Evolutionary conservation across 2,797 vertebrate species (phyloP).

Genomic region (Caiman crocodilus): DNA sequence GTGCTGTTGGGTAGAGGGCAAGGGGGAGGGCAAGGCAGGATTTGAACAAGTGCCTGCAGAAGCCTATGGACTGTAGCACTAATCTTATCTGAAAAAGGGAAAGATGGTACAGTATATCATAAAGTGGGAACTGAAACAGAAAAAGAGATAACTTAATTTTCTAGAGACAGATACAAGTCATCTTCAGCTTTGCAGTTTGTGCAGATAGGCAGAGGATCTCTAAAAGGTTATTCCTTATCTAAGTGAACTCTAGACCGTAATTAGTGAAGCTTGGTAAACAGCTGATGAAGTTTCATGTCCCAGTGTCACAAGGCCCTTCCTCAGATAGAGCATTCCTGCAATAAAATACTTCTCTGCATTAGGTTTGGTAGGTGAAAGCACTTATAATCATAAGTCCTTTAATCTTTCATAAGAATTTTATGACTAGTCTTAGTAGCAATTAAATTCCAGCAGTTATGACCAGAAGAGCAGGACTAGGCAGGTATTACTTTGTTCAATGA

Average conservation of each 20-base stretch:
- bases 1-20: background rate
- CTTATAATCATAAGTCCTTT: background rate
- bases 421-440: background rate
- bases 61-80: background rate
- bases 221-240: background rate
- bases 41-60: background rate
- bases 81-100: background rate
- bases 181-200: background rate
- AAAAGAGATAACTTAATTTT: background rate
- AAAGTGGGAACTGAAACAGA: background rate
- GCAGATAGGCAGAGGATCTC: background rate
- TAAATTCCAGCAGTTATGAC: constrained; percentile 9
- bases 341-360: background rate
- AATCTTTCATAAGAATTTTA: background rate
- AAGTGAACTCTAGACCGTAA: background rate
- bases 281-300: background rate
- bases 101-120: background rate
- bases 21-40: background rate
- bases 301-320: background rate
- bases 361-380: background rate
- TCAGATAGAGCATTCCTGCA: background rate
- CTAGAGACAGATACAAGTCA: background rate
- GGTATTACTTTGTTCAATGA: background rate
- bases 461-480: background rate
- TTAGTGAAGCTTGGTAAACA: background rate